Evolutionary conservation across 2,888 invertebrate species (phyloP).

Genomic region (Ceramica pisi): DNA sequence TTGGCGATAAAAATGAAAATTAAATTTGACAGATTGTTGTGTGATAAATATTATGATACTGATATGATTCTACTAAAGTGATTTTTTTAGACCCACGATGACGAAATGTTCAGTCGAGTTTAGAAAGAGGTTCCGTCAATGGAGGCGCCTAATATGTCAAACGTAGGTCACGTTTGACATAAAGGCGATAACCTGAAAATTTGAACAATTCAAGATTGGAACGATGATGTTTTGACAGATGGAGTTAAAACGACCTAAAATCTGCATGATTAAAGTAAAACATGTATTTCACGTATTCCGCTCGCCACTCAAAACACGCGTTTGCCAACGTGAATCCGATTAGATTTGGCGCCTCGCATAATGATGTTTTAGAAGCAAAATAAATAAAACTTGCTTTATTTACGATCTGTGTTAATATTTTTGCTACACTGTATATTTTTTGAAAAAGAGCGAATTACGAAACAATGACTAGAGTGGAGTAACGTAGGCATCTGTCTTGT

Average conservation of each 20-base stretch:
- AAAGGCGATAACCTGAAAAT: neutral
- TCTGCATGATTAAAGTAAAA: slow-evolving; percentile 42
- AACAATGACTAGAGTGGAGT: neutral
- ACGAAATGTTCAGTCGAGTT: no score
- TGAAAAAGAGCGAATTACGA: slow-evolving; percentile 12
- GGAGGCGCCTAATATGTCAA: no score
- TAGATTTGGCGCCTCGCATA: slow-evolving; percentile 43
- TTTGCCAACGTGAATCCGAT: slow-evolving; percentile 57
- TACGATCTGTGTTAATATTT: slow-evolving; percentile 12
- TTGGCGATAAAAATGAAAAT: no score
- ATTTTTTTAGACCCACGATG: no score
- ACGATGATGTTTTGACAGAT: slow-evolving; percentile 7
- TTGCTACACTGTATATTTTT: slow-evolving; percentile 17
- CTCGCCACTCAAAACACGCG: slow-evolving; percentile 42
- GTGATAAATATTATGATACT: no score
- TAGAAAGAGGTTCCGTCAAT: no score
- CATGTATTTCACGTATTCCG: slow-evolving; percentile 24
- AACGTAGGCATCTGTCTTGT: neutral
- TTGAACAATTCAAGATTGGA: slow-evolving; percentile 7
- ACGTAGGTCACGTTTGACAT: neutral
- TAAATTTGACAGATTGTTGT: no score
- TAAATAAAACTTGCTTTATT: slow-evolving; percentile 47
- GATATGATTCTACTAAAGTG: no score
- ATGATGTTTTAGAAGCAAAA: slow-evolving; percentile 41
- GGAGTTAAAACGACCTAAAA: slow-evolving; percentile 23